Percentiles rank a stretch among this genome's conserved stretches.
Evolutionary conservation across 2,113 vertebrate genomes (phyloP).

Genomic region (Emydura subglobosa): DNA sequence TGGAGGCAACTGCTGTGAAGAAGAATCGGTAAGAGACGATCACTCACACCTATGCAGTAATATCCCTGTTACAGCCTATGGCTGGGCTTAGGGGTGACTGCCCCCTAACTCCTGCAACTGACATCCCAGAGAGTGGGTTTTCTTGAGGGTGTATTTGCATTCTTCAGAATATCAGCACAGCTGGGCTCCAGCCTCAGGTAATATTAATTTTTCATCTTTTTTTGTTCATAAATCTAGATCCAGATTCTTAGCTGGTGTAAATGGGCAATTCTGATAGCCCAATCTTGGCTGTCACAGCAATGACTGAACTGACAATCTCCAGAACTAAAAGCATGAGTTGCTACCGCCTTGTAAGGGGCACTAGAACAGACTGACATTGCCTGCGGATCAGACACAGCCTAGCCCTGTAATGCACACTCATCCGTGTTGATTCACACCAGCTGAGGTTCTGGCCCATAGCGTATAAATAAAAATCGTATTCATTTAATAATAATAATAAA

Average conservation of each 20-base stretch:
- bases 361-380: background rate
- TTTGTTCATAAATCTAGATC: background rate
- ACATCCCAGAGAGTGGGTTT: background rate
- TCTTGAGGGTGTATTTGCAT: background rate
- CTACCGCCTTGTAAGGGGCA: background rate
- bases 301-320: background rate
- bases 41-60: background rate
- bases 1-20: background rate
- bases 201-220: background rate
- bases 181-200: background rate
- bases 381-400: background rate
- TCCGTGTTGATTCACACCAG: background rate
- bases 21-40: background rate
- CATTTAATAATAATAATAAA: too few species aligned
- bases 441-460: background rate
- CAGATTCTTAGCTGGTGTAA: background rate
- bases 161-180: background rate
- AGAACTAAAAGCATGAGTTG: background rate
- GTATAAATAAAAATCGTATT: background rate
- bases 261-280: background rate
- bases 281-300: background rate
- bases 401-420: background rate
- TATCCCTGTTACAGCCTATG: background rate
- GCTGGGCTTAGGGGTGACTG: background rate
- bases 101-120: background rate